Conservation (phyloP, 2,888 invertebrate genomes). For the Gibbula magus region DNA sequence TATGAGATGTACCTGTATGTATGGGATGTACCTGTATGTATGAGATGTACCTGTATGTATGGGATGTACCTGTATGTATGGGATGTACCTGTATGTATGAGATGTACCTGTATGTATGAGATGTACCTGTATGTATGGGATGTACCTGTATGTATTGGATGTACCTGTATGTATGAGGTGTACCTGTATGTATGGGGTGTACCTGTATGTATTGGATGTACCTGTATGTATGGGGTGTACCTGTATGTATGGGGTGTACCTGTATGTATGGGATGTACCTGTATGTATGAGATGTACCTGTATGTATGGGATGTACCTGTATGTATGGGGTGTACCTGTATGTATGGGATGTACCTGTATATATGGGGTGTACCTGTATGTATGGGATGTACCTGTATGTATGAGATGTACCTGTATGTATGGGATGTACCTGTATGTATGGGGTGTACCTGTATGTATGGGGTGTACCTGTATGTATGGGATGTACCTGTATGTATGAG, state of each 20-base stretch:
- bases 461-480: conserved; percentile 83
- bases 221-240: conserved; percentile 74
- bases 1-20: conserved; percentile 81
- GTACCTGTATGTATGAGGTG: conserved; percentile 64
- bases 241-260: no score
- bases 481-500: no score
- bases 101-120: conserved; percentile 77
- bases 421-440: no score
- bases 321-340: conserved; percentile 85
- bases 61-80: conserved; percentile 82
- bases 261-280: conserved; percentile 87
- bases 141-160: no score
- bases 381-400: conserved; percentile 82
- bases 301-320: no score
- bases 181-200: no score
- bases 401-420: conserved; percentile 81
- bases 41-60: conserved; percentile 80
- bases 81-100: no score
- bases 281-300: conserved; percentile 77
- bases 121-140: conserved; percentile 85
- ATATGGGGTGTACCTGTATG: no score
- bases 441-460: conserved; percentile 79
- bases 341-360: conserved; percentile 80
- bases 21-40: no score
- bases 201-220: conserved; percentile 91